Evolutionary conservation across 2,113 vertebrate species (phyloP).

Genomic region (Cynoglossus semilaevis): DNA sequence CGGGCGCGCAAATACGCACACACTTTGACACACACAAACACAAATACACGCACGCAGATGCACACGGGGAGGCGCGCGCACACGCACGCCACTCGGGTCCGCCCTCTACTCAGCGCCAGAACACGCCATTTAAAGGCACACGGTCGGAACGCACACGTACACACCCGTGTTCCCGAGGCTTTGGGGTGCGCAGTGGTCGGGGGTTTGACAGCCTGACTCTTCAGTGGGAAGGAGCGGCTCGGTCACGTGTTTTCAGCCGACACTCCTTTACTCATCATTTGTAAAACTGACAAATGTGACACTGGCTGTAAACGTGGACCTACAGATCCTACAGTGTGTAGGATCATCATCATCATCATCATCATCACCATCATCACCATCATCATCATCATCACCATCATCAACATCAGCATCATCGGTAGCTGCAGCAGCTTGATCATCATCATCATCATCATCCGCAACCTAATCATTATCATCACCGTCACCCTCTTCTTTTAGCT

Average conservation of each 20-base stretch:
- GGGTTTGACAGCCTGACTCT: constrained; percentile 1
- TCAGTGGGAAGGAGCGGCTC: background rate
- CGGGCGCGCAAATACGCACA: constrained; percentile 26
- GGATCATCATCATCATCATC: background rate
- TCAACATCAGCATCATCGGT: no score
- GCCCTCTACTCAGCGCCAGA: constrained; percentile 60
- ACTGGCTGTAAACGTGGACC: background rate
- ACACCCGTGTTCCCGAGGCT: background rate
- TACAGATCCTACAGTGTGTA: background rate
- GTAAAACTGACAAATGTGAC: background rate
- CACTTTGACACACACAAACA: background rate
- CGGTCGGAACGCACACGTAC: constrained; percentile 8
- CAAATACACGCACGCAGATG: constrained; percentile 29
- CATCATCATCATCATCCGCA: no score
- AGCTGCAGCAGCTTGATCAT: no score
- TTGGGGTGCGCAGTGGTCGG: background rate
- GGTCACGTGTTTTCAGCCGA: background rate
- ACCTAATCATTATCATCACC: no score
- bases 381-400: no score
- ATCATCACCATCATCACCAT: background rate
- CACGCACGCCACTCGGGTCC: constrained; percentile 49
- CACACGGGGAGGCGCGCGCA: constrained; percentile 35
- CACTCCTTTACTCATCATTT: background rate
- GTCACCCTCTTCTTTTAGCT: no score
- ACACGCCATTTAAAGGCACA: constrained; percentile 72